A percentile compares a stretch with the other conserved stretches of the same genome.
Evolutionary conservation across 2,888 invertebrate genomes (phyloP).

Genomic region (Dione vanillae): DNA sequence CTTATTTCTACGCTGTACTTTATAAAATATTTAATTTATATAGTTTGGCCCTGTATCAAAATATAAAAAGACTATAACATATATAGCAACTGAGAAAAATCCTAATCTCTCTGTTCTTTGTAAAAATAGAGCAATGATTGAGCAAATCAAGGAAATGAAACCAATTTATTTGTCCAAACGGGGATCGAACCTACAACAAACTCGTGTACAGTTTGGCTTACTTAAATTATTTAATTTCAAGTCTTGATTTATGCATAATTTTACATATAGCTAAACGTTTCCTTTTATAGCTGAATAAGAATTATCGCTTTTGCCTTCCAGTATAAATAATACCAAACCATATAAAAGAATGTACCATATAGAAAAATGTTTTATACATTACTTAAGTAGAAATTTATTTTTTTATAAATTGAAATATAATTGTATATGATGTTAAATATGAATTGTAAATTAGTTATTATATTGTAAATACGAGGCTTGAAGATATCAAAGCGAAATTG

Average conservation of each 20-base stretch:
- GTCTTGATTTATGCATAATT: not conserved
- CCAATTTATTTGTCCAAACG: no score
- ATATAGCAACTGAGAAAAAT: no score
- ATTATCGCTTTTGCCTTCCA: not conserved
- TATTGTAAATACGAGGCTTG: constrained; percentile 27
- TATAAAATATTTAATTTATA: no score
- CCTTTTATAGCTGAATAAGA: not conserved
- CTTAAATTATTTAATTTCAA: not conserved
- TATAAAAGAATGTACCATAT: not conserved
- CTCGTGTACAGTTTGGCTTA: not conserved
- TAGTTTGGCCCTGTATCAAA: no score
- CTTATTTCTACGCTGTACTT: no score
- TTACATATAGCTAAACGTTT: not conserved
- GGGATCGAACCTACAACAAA: no score
- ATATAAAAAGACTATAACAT: no score
- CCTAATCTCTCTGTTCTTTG: no score
- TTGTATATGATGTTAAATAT: constrained; percentile 24
- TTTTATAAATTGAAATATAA: constrained; percentile 29
- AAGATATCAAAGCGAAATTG: constrained; percentile 19
- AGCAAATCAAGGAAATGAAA: no score
- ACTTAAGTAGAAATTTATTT: constrained; percentile 12
- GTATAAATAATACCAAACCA: not conserved
- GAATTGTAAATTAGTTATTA: constrained; percentile 11
- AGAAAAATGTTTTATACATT: not conserved
- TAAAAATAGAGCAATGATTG: no score